Percentiles rank a stretch among this genome's conserved stretches.
Evolutionary conservation across 2,888 invertebrate species (phyloP).

Genomic region (Machimus atricapillus): DNA sequence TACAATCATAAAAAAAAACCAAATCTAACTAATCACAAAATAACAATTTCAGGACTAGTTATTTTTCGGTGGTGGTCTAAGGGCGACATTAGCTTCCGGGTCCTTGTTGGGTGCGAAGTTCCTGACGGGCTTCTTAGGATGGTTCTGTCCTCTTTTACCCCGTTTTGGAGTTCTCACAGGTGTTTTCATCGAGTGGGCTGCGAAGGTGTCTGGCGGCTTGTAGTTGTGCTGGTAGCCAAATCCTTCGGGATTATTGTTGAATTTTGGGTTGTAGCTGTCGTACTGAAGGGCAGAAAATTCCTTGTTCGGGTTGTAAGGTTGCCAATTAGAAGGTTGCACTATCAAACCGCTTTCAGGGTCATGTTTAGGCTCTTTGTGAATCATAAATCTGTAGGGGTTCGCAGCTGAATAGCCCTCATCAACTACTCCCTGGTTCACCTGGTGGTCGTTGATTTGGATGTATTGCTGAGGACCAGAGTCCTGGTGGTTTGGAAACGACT

Average conservation of each 20-base stretch:
- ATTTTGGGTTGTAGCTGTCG: slow-evolving; percentile 61
- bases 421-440: neutral
- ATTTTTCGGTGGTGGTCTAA: slow-evolving; percentile 59
- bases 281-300: slow-evolving; percentile 51
- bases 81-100: slow-evolving; percentile 56
- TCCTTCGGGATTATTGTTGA: slow-evolving; percentile 61
- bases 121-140: slow-evolving; percentile 35
- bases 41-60: slow-evolving; percentile 4
- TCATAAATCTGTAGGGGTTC: slow-evolving; percentile 58
- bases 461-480: neutral
- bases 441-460: neutral
- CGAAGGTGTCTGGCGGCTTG: slow-evolving; percentile 47
- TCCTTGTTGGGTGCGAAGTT: slow-evolving; percentile 51
- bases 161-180: slow-evolving; percentile 51
- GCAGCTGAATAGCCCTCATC: slow-evolving; percentile 55
- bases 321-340: slow-evolving; percentile 49
- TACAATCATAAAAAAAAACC: neutral
- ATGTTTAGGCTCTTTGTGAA: slow-evolving; percentile 54
- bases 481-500: neutral
- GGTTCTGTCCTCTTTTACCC: slow-evolving; percentile 56
- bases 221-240: slow-evolving; percentile 60
- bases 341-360: neutral
- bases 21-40: slow-evolving; percentile 10
- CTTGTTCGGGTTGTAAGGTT: slow-evolving; percentile 50
- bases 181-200: slow-evolving; percentile 40